Evolutionary conservation across 2,113 vertebrate genomes (phyloP), one percentile per base, ranked within the genome.

Genomic region (Galemys pyrenaicus): DNA sequence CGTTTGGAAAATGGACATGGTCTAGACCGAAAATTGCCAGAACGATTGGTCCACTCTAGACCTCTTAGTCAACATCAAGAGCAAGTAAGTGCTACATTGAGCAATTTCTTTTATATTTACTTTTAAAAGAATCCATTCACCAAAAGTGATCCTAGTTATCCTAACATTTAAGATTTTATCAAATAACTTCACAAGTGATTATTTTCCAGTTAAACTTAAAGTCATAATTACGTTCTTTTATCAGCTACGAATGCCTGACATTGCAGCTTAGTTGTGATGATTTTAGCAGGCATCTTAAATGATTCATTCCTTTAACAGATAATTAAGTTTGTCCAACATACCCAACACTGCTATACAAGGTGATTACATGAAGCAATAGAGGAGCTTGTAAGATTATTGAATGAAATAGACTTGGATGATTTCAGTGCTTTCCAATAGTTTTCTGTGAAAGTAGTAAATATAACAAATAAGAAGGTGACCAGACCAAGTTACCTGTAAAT

Each of bases 1-100:
- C 99, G 98, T 87, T 95, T 98, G 96, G 99, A 99, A 95, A 98
- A 98, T n/a, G 99, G 99, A 96, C 99, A 98, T 41, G 97, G 98
- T 83, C 97, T 98, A 62, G 99, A 99, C 94, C 98, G 99, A 96
- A 99, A 99, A 98, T 98, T 99, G 20, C 99, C 99, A 97, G 98
- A 98, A 96, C 98, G 98, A 97, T 87, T 99, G 93, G 60, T 98
- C 82, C 98, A 97, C 88, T 98, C 98, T 81, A 98, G 98, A 78
- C 97, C 96, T 64, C 96, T 97, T 92, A 98, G 98, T 96, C 98
- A 98, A 89, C 98, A 98, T 95, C 98, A 98, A 96, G 98, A 99
- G 62, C 98, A 98, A 98, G 98, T 99, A 98, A 98, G 98, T 96
- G 46, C 56, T 87, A 11, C 5, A 20, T 58, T 87, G 37, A 58